Percentiles rank a stretch among this genome's conserved stretches.
phyloP scores from a whole-genome alignment of 2,888 invertebrate species.

The Erebia ligea region DNA sequence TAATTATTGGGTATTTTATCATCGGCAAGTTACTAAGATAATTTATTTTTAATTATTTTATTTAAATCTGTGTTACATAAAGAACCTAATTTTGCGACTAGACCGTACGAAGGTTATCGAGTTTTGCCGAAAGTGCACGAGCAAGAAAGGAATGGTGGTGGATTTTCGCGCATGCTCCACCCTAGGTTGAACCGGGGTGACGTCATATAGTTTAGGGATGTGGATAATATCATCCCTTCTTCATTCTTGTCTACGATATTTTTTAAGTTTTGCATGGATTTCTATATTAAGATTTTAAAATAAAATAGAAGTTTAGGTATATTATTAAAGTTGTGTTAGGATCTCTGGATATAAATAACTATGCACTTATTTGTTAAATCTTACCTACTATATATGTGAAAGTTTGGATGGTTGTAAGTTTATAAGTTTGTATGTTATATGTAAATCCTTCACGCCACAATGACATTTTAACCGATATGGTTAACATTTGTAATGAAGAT shows the following conservation, averaged over 20 bases:
- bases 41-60: neutral
- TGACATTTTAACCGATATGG: no score
- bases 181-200: conserved; percentile 56
- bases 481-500: no score
- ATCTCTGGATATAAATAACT: no score
- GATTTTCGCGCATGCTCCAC: conserved; percentile 68
- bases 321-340: no score
- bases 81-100: conserved; percentile 40
- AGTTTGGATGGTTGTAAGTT: no score
- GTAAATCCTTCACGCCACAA: no score
- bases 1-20: conserved; percentile 1
- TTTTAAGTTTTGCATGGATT: neutral
- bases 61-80: neutral
- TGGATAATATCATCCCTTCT: conserved; percentile 42
- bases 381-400: no score
- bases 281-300: no score
- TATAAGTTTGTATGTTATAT: no score
- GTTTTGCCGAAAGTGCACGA: conserved; percentile 50
- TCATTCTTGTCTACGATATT: conserved; percentile 29
- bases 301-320: no score
- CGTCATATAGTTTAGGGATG: conserved; percentile 63
- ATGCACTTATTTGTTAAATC: no score
- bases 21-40: neutral
- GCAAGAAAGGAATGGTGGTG: conserved; percentile 57
- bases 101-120: conserved; percentile 51